phyloP scores from a whole-genome alignment of 2,797 vertebrate genomes.

The Sebastes goodei region DNA sequence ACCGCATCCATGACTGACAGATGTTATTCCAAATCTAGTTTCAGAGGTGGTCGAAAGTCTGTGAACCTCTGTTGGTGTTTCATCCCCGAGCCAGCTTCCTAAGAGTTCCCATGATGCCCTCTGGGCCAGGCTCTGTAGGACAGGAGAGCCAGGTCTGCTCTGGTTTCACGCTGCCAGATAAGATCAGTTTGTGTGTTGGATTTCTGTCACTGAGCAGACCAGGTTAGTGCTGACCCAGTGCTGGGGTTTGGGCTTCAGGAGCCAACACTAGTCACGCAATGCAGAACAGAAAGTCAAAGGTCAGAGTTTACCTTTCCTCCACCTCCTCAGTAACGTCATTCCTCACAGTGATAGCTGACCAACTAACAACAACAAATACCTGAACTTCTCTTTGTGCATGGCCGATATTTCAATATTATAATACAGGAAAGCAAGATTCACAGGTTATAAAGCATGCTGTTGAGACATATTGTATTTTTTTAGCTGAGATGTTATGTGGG shows the following conservation, averaged over 20 bases:
- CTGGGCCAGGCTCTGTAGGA: conserved; percentile 61
- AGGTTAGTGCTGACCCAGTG: conserved; percentile 49
- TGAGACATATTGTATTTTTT: not conserved
- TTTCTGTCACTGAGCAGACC: conserved; percentile 65
- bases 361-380: conserved; percentile 13
- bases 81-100: conserved; percentile 35
- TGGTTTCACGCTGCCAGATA: conserved; percentile 75
- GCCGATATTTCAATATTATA: not conserved
- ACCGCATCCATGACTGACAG: conserved; percentile 63
- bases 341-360: not conserved
- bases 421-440: not conserved
- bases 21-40: conserved; percentile 58
- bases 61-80: conserved; percentile 57
- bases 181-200: conserved; percentile 72
- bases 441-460: not conserved
- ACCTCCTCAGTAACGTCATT: conserved; percentile 18
- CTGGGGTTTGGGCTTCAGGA: conserved; percentile 57
- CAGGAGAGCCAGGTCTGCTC: conserved; percentile 60
- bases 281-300: conserved; percentile 66
- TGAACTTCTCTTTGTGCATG: not conserved
- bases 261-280: conserved; percentile 69
- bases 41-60: conserved; percentile 49
- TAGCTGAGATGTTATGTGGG: not conserved
- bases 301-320: conserved; percentile 55
- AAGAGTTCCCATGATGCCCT: conserved; percentile 65